A percentile compares a stretch with the other conserved stretches of the same genome.
These are phyloP conservation scores for Drosophila ercepeae DNA, from an alignment of 1,140 invertebrate species.

Conservation along the genomic window DNA sequence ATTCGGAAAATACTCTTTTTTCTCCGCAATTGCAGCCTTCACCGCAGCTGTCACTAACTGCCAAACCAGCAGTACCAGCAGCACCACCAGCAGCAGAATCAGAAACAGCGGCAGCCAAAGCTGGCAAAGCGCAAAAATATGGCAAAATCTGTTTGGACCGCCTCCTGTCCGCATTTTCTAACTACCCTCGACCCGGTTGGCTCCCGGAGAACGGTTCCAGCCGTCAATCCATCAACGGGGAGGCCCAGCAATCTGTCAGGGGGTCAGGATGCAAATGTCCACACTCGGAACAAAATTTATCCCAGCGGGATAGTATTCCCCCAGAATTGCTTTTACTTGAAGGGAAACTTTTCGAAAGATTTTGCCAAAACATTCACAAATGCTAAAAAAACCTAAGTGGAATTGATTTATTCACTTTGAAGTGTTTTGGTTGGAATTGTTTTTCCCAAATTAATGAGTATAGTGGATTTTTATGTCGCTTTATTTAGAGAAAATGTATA, in stretches of 20 bases:
- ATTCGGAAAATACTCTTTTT: conserved; percentile 25
- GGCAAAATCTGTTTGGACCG: conserved; percentile 35
- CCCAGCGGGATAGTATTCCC: background rate
- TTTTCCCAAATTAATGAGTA: too few species aligned
- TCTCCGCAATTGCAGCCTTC: conserved; percentile 37
- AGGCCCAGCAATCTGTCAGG: conserved; percentile 68
- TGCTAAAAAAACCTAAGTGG: background rate
- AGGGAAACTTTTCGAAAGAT: background rate
- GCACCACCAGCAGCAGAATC: conserved; percentile 19
- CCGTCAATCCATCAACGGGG: conserved; percentile 68
- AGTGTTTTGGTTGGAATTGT: too few species aligned
- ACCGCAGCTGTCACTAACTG: conserved; percentile 79
- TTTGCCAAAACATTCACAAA: background rate
- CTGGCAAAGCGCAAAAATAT: conserved; percentile 60
- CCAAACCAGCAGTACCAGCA: conserved; percentile 36
- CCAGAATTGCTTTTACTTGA: background rate
- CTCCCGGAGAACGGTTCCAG: conserved; percentile 26
- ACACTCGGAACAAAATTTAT: conserved; percentile 30
- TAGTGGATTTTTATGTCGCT: too few species aligned
- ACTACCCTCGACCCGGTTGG: conserved; percentile 2
- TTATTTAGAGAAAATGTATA: too few species aligned
- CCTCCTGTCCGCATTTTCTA: conserved; percentile 19
- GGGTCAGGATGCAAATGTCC: conserved; percentile 56
- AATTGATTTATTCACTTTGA: background rate
- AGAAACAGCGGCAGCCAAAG: conserved; percentile 11